Percentiles rank a stretch among this genome's conserved stretches.
Evolutionary conservation across 1,140 invertebrate species (phyloP).

Genomic region (Dolichoris vasculosae): DNA sequence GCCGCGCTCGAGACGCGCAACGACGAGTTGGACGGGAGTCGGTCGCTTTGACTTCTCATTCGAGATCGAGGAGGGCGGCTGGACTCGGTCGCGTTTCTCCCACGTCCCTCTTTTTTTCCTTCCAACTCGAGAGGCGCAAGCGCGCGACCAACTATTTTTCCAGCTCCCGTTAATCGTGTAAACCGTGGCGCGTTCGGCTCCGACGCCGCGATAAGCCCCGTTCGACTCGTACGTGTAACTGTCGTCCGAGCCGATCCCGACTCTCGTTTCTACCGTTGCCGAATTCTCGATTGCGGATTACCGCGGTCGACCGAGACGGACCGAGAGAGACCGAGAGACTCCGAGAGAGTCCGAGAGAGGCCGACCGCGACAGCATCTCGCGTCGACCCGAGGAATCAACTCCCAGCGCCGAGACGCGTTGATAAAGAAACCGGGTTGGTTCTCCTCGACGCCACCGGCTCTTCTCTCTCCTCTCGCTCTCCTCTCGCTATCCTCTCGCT

Average conservation of each 20-base stretch:
- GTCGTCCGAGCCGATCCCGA: neutral
- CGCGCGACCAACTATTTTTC: no score
- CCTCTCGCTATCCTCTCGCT: no score
- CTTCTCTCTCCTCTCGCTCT: no score
- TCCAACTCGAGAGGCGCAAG: neutral
- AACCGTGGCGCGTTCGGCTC: no score
- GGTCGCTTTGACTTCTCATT: neutral
- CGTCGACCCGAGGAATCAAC: neutral
- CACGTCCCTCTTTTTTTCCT: no score
- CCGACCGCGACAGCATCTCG: neutral
- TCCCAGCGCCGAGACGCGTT: neutral
- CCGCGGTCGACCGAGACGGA: neutral
- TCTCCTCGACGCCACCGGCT: no score
- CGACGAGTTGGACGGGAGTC: neutral
- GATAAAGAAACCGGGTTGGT: no score
- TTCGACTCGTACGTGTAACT: neutral
- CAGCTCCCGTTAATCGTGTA: neutral
- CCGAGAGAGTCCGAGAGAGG: neutral
- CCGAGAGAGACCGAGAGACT: neutral
- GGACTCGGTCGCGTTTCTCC: no score
- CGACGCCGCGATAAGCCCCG: neutral
- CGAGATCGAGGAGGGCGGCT: slow-evolving; percentile 1
- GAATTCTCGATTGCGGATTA: neutral
- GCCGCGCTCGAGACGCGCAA: neutral
- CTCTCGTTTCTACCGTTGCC: neutral